Percentiles rank a stretch among this genome's conserved stretches.
Evolutionary conservation across 2,797 vertebrate species (phyloP).

Genomic region (Ctenochaetus hawaiiensis): DNA sequence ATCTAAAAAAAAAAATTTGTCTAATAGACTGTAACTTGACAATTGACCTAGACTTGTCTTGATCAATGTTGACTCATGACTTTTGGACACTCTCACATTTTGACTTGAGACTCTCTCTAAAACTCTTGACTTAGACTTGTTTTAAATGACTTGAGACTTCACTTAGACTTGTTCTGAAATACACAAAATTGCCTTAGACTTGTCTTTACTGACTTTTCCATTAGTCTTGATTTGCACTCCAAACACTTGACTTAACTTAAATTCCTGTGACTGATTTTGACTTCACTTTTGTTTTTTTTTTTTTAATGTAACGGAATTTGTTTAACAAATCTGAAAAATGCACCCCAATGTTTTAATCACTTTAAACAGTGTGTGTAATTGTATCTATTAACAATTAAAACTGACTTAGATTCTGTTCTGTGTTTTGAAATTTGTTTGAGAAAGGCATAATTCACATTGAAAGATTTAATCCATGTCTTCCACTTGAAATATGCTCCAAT

Average conservation of each 20-base stretch:
- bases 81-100: neutral
- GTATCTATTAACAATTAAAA: neutral
- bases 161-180: neutral
- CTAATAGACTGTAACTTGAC: neutral
- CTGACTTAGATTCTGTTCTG: neutral
- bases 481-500: neutral
- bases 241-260: neutral
- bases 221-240: neutral
- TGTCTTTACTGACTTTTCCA: neutral
- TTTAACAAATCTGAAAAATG: neutral
- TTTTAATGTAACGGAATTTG: too few species aligned
- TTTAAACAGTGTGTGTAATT: neutral
- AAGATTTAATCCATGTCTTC: neutral
- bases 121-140: neutral
- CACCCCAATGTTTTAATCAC: neutral
- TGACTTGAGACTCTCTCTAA: neutral
- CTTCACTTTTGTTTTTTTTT: neutral
- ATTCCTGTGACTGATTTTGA: neutral
- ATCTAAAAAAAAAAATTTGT: too few species aligned
- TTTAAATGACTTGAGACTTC: neutral
- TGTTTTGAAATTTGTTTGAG: neutral
- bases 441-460: neutral
- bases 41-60: neutral
- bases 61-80: neutral
- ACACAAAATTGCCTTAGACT: neutral